Conservation (phyloP, 2,888 invertebrate species). For the Linyphia triangularis region DNA sequence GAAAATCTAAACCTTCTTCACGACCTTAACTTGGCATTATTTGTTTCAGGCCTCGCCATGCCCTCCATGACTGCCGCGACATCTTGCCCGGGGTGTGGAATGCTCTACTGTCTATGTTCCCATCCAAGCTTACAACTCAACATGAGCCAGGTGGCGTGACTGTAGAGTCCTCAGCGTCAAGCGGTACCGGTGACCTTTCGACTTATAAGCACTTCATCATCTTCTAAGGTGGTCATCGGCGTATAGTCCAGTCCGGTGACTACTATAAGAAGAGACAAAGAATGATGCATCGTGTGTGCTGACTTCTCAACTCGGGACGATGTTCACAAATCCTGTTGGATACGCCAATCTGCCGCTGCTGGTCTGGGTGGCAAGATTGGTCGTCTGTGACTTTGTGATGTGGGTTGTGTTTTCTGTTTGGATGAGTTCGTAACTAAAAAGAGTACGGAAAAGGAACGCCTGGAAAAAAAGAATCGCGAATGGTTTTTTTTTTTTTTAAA, state of each 20-base stretch:
- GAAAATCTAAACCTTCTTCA: no score
- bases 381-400: constrained; percentile 4
- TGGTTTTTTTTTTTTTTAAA: no score
- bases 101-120: constrained; percentile 73
- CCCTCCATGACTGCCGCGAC: constrained; percentile 71
- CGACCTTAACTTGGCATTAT: no score
- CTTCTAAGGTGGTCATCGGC: constrained; percentile 63
- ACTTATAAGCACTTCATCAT: constrained; percentile 68
- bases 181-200: constrained; percentile 59
- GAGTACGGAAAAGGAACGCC: no score
- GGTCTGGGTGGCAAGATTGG: constrained; percentile 47
- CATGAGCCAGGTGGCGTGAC: constrained; percentile 75
- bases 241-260: constrained; percentile 39
- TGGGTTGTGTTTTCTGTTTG: background rate
- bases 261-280: constrained; percentile 8
- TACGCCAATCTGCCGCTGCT: constrained; percentile 31
- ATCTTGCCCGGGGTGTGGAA: constrained; percentile 74
- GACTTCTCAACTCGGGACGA: background rate
- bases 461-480: no score
- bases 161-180: background rate
- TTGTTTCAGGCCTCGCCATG: constrained; percentile 66
- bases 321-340: constrained; percentile 52
- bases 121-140: constrained; percentile 68
- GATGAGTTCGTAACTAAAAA: no score
- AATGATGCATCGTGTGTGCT: background rate